Evolutionary conservation across 30 jellyfish, hydroid and myxozoan genomes (phyloP), one percentile per base, ranked within the genome.

Genomic region (Catostylus mosaicus): DNA sequence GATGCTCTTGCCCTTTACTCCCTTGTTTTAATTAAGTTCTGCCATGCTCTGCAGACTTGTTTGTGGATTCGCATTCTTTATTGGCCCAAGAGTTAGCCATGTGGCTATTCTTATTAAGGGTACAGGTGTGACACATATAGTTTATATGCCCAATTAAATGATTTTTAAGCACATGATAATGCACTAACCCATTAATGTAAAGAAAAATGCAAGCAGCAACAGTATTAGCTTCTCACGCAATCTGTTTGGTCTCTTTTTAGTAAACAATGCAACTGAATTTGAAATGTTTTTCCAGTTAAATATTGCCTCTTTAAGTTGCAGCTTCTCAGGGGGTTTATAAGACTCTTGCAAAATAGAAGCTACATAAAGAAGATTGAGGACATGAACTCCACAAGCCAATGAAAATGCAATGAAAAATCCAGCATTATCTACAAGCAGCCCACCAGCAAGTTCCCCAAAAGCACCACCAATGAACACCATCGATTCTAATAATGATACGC

Each of bases 381-480:
- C 62, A 31, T 66, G 85, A 27, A 89, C 22, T 14, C 84, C 96
- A 69, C 79, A 47, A 5, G 84, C 80, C 67, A 88, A 30, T 10
- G 80, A 34, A 67, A 80, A 94, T 10, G 95, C 86, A 36, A 80
- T 30, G 30, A 64, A 56, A 72, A 67, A 88, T 6, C 99, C 99
- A 22, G 76, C 77, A 33, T 75, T 70, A 38, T 83, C 90, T 12
- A 94, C 86, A 54, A 94, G 26, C 37, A 87, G 34, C 38, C 99
- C 99, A 51, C 97, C 96, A 32, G 75, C 52, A 24, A 85, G 78
- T 66, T 84, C 91, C 7, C 97, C 91, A 30, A 75, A 20, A 27
- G 79, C 45, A 3, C 96, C 90, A 30, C 97, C 97, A 30, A 94
- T 33, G 67, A 80, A 84, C 26, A 67, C 61, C 97, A 88, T 88